Evolutionary conservation across 1,140 invertebrate genomes (phyloP).

Genomic region (Liolophura sinensis): DNA sequence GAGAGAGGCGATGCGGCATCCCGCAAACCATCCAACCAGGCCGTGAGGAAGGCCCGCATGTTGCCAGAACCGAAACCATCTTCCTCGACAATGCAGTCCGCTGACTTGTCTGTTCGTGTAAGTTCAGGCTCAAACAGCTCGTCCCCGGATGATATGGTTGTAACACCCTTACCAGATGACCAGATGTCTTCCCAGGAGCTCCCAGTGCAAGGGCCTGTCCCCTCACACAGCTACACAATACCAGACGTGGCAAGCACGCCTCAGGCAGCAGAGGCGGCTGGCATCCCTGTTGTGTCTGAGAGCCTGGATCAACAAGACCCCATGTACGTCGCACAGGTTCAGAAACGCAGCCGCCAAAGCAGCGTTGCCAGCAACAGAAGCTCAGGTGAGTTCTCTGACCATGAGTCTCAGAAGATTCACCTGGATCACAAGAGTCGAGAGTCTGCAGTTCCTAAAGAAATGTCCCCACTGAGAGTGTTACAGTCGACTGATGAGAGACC

Average conservation of each 20-base stretch:
- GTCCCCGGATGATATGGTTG: conserved; percentile 2
- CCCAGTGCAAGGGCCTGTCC: not conserved
- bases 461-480: no score
- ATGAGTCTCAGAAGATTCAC: conserved; percentile 55
- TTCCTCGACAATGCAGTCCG: conserved; percentile 4
- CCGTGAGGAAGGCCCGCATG: no score
- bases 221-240: conserved; percentile 33
- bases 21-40: conserved; percentile 17
- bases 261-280: conserved; percentile 38
- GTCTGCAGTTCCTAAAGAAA: conserved; percentile 12
- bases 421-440: conserved; percentile 46
- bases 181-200: not conserved
- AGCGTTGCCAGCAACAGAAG: conserved; percentile 44
- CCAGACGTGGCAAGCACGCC: conserved; percentile 28
- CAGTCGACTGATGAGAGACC: no score
- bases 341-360: conserved; percentile 41
- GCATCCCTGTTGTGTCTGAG: conserved; percentile 43
- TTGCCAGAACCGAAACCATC: no score
- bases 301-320: conserved; percentile 18
- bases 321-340: conserved; percentile 21
- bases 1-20: conserved; percentile 63
- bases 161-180: conserved; percentile 6
- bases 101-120: not conserved
- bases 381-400: conserved; percentile 53
- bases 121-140: not conserved